Evolutionary conservation across 2,113 vertebrate species (phyloP).

Genomic region (Paraplagusia blochii): DNA sequence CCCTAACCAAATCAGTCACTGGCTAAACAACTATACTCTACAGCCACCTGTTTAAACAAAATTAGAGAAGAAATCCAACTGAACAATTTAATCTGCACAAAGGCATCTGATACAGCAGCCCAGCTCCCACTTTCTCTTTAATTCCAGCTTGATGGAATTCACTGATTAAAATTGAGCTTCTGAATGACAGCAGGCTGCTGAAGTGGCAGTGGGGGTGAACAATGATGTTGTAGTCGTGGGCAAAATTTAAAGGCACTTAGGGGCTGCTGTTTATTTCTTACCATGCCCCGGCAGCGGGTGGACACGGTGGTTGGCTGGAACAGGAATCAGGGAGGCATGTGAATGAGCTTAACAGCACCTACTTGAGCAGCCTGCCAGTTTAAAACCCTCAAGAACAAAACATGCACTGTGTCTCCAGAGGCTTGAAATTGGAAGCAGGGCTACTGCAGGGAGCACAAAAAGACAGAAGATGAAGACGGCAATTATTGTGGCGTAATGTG

Average conservation of each 20-base stretch:
- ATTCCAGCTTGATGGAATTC: constrained; percentile 5
- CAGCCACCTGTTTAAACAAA: constrained; percentile 32
- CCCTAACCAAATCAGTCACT: constrained; percentile 9
- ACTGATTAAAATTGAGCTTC: constrained; percentile 1
- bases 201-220: constrained; percentile 16
- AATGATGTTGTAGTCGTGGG: constrained; percentile 14
- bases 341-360: constrained; percentile 70
- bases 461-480: constrained; percentile 1
- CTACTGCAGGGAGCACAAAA: constrained; percentile 2
- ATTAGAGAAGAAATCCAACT: not conserved
- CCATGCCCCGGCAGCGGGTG: constrained; percentile 46
- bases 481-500: not conserved
- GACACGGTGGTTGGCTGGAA: constrained; percentile 54
- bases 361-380: constrained; percentile 54
- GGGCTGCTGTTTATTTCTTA: constrained; percentile 56
- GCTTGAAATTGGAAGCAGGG: constrained; percentile 37
- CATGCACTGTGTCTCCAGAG: constrained; percentile 20
- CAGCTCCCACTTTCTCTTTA: constrained; percentile 9
- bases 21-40: constrained; percentile 18
- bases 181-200: constrained; percentile 23
- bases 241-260: constrained; percentile 32
- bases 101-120: not conserved
- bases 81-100: not conserved
- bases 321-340: constrained; percentile 61
- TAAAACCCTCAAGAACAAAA: constrained; percentile 50